These are phyloP conservation scores for Parauchenoglanis ngamensis DNA, from an alignment of 2,797 vertebrate species.

Conservation along the genomic window DNA sequence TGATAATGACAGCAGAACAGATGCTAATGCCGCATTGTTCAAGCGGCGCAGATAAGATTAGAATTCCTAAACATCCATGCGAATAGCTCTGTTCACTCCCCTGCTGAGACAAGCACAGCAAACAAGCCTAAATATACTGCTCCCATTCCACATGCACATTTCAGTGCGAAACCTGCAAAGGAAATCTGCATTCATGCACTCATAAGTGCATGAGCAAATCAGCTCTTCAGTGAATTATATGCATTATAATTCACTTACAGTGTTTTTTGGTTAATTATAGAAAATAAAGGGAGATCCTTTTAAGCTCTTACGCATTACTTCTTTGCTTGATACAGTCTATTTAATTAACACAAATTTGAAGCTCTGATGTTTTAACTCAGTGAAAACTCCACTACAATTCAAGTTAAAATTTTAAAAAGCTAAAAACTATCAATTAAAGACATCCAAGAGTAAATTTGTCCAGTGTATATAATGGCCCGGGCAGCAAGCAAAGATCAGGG, in stretches of 20 bases:
- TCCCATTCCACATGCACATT: constrained; percentile 6
- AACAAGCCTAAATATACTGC: constrained; percentile 38
- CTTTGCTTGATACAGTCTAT: background rate
- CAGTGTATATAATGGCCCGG: constrained; percentile 69
- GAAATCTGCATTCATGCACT: background rate
- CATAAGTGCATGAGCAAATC: no score
- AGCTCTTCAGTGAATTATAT: background rate
- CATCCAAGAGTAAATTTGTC: constrained; percentile 72
- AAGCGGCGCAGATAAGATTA: constrained; percentile 71
- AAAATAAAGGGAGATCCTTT: background rate
- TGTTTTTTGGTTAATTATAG: background rate
- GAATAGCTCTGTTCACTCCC: constrained; percentile 51
- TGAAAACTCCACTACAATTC: no score
- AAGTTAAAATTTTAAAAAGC: background rate
- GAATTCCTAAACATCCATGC: constrained; percentile 69
- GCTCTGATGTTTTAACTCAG: background rate
- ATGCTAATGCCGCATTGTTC: constrained; percentile 70
- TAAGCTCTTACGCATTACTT: background rate
- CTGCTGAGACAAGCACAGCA: constrained; percentile 51
- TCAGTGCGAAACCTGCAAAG: background rate
- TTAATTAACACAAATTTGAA: background rate
- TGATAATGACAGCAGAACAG: constrained; percentile 82
- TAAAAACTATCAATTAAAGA: background rate
- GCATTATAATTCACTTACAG: background rate
- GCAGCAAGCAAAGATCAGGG: constrained; percentile 65